Evolutionary conservation across 1,140 invertebrate genomes (phyloP).

Genomic region (Battus philenor): DNA sequence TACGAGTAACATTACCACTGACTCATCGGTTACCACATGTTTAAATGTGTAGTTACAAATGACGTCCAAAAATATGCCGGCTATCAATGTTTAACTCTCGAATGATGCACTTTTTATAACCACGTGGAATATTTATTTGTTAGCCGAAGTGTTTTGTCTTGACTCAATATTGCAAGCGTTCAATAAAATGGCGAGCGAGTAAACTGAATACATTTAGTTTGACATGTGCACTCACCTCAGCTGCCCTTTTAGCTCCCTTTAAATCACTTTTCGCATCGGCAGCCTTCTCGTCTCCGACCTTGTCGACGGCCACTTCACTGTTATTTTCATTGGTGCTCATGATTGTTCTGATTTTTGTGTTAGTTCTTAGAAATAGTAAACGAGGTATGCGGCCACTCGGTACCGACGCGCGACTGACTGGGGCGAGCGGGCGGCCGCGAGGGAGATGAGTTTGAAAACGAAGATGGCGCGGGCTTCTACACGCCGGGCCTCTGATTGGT

Average conservation of each 20-base stretch:
- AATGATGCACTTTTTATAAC: slow-evolving; percentile 14
- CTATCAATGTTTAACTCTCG: slow-evolving; percentile 21
- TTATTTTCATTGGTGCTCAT: slow-evolving; percentile 92
- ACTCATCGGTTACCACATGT: slow-evolving; percentile 61
- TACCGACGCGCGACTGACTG: slow-evolving; percentile 79
- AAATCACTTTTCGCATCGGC: slow-evolving; percentile 86
- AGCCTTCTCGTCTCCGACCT: slow-evolving; percentile 86
- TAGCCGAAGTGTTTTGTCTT: no score
- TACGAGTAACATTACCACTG: slow-evolving; percentile 27
- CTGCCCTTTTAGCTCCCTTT: slow-evolving; percentile 91
- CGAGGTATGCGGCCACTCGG: slow-evolving; percentile 73
- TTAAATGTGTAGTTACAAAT: slow-evolving; percentile 42
- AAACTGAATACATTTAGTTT: slow-evolving; percentile 64
- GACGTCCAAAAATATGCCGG: slow-evolving; percentile 65
- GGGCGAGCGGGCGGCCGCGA: slow-evolving; percentile 55
- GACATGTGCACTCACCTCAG: slow-evolving; percentile 85
- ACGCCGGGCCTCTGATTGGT: slow-evolving; percentile 78
- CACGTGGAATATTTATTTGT: slow-evolving; percentile 24
- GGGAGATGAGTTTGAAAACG: slow-evolving; percentile 85
- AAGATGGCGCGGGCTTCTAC: slow-evolving; percentile 87
- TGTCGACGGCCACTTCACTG: slow-evolving; percentile 87
- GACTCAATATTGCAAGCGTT: slow-evolving; percentile 47
- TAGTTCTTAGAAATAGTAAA: slow-evolving; percentile 68
- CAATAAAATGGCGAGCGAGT: slow-evolving; percentile 75
- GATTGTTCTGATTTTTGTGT: slow-evolving; percentile 76